Evolutionary conservation across 2,888 invertebrate genomes (phyloP), one percentile per base, ranked within the genome.

Genomic region (Neocrepidodera transversa): DNA sequence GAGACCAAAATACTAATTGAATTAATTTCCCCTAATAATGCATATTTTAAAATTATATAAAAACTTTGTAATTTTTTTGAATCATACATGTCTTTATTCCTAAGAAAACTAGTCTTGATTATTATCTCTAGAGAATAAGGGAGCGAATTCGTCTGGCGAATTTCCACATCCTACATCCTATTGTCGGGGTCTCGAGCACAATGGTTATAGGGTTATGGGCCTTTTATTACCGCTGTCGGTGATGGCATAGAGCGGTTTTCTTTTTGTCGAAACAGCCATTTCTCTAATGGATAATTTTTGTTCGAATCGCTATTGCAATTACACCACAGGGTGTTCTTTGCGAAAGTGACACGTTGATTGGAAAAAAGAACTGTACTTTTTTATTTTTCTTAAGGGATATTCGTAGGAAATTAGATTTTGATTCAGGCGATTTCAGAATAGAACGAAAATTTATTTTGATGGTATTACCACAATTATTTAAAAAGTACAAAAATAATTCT

Each of bases 281-380:
- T 38, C 38, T 38, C 38, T 38, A 38, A 38, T 38, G 38, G 38
- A 38, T 16, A 38, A 38, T 38, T 38, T 38, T 38, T 5, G 38
- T 38, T 38, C 38, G 32, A 32, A 32, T 32, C 2, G 32, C 32
- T 32, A 13, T 32, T 32, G 11, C 35, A 49, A 49, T 23, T 18
- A 36, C 28, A 17, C 40, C 50, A 40, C 17, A 17, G 38, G 38
- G 38, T 38, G 38, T 8, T 38, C 17, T 38, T 38, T 38, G 32
- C 2, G n/a, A 28, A 28, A 28, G 10, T 10, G 28, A 28, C 28
- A 10, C 10, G 10, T 28, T 8, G 28, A 28, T 28, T 28, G 10
- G 3, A 23, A 23, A 23, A 23, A 3, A 23, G 7, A 23, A 7
- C 4, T 23, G 3, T 23, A 3, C 3, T 23, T 23, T 5, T 23